Base-by-base conservation (phyloP, 2,888 invertebrate genomes). In the Diaphora mendica region DNA sequence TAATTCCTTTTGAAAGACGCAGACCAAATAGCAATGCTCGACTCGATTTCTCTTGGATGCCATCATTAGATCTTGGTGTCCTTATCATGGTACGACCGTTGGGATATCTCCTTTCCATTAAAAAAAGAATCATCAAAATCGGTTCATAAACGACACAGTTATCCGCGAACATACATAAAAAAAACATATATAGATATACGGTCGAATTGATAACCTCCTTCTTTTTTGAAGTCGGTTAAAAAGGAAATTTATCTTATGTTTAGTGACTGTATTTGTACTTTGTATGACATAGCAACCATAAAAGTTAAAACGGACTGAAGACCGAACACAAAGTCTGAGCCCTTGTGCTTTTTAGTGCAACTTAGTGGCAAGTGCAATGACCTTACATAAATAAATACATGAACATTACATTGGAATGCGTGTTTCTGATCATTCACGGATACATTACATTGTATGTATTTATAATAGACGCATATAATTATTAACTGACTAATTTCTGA, bases 401-500 rank as follows among this genome's bases (percentile, higher is more conserved):
- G 79, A 70, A 78, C 83, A 85, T 84, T 87, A 81, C 83, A 79
- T 82, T 85, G 85, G 82, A 84, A 85, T 83, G 89, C 87, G 80
- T 91, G 91, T 87, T 90, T 89, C 88, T 86, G 86, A 93, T 92
- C 92, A 88, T 89, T 92, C 91, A 90, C 89, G 85, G 89, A 86
- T 89, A 88, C 87, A 78, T 88, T 87, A 87, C 87, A 79, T 76
- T 87, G 84, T 85, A 66, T 79, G 11, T 39, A 42, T 15, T 44
- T 15, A 77, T 76, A 35, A 68, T 26, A 26, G 26, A 26, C 68
- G 62, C 15, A 39, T 42, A 73, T 73, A 77, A 68, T 77, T 68
- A 64, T 76, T 68, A 51, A 11, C 4, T 7, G 11, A 42, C 11
- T 9, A 9, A 42, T 42, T 42, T 42, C 42, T 42, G 11, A 42